Percentiles rank a stretch among this genome's conserved stretches.
Evolutionary conservation across 2,888 invertebrate species (phyloP).

Genomic region (Microchrysa polita): DNA sequence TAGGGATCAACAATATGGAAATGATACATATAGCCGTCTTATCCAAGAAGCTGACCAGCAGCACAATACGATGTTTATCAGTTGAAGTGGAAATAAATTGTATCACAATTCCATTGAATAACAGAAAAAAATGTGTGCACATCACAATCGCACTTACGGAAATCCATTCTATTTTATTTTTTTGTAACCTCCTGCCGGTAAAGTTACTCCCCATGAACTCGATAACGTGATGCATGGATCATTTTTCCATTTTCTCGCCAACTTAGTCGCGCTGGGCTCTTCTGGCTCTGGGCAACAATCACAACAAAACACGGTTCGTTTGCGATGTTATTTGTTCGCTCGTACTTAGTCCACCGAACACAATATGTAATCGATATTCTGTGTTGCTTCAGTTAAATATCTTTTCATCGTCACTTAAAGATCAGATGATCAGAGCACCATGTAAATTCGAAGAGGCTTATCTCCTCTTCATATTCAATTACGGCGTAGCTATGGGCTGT

Average conservation of each 20-base stretch:
- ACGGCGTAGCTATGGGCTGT: too few relatives aligned
- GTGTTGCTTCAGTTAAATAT: constrained; percentile 37
- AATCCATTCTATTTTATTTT: background rate
- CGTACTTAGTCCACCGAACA: too few relatives aligned
- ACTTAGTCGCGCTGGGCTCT: background rate
- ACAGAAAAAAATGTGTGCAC: background rate
- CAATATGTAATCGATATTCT: constrained; percentile 35
- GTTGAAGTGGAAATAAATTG: constrained; percentile 7
- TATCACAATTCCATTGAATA: constrained; percentile 6
- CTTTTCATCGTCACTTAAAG: constrained; percentile 38
- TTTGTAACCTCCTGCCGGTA: constrained; percentile 9
- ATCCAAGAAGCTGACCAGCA: background rate
- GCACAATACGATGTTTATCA: background rate
- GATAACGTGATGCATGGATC: constrained; percentile 40
- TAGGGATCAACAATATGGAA: too few relatives aligned
- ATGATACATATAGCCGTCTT: background rate
- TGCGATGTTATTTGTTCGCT: too few relatives aligned
- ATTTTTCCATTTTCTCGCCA: constrained; percentile 13
- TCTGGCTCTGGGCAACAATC: too few relatives aligned
- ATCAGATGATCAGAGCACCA: constrained; percentile 34
- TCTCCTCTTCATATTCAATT: constrained; percentile 42
- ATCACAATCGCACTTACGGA: constrained; percentile 18
- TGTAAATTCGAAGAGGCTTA: constrained; percentile 39
- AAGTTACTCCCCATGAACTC: constrained; percentile 39
- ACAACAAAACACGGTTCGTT: too few relatives aligned